Percentiles rank a stretch among this genome's conserved stretches.
Conservation (phyloP, 2,113 vertebrate genomes). For the Trachemys scripta region DNA sequence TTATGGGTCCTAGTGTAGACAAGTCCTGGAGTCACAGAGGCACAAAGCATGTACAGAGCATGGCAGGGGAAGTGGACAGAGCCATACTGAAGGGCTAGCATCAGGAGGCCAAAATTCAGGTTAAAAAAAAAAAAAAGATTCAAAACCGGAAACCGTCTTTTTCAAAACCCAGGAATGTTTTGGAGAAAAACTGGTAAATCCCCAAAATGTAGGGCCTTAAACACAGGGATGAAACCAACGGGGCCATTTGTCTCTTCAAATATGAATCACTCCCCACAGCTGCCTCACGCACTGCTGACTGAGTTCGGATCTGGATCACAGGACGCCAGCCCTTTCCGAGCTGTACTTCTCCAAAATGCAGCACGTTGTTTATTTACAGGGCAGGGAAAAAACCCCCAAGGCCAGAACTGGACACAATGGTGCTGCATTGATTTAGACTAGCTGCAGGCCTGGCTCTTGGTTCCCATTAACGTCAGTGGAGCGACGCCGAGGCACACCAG, state of each 20-base stretch:
- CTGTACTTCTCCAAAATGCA: rapidly evolving
- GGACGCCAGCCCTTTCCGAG: background rate
- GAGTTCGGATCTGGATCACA: background rate
- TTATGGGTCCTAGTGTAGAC: background rate
- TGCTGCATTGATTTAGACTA: background rate
- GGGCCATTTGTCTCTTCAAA: background rate
- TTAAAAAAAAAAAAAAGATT: background rate
- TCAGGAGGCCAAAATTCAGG: background rate
- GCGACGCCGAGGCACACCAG: background rate
- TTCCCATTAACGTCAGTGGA: background rate
- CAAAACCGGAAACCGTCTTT: background rate
- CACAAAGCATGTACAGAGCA: background rate
- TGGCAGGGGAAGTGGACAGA: background rate
- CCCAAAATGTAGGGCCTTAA: background rate
- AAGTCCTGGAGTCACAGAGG: background rate
- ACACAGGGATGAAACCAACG: background rate
- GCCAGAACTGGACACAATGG: background rate
- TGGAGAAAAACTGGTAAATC: background rate
- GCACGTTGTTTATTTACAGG: background rate
- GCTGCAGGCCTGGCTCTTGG: background rate
- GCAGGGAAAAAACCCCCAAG: background rate
- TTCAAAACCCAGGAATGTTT: background rate
- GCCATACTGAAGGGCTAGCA: no score
- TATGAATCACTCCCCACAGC: background rate
- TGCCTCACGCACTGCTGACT: slow-evolving; percentile 14